phyloP scores from a whole-genome alignment of 2,113 vertebrate genomes.

The Chloebia gouldiae region DNA sequence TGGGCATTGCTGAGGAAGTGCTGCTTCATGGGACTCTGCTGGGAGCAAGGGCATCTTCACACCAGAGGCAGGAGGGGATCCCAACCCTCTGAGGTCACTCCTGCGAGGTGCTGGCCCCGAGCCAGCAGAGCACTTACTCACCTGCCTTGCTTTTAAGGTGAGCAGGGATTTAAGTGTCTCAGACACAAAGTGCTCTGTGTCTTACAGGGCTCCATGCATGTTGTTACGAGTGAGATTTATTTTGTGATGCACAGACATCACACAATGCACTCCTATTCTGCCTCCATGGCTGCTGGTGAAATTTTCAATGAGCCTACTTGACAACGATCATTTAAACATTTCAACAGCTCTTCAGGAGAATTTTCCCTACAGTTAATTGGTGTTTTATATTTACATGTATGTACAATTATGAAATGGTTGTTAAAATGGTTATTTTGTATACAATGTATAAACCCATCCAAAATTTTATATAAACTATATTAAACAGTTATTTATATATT shows the following conservation, averaged over 20 bases:
- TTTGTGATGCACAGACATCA: not conserved
- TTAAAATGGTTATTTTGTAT: not conserved
- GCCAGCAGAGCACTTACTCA: conserved; percentile 40
- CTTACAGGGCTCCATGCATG: not conserved
- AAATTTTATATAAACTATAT: not conserved
- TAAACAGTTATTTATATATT: not conserved
- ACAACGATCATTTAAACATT: not conserved
- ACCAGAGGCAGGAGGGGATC: not conserved
- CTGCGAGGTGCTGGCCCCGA: not conserved
- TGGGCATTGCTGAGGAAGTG: not conserved
- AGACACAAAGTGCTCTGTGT: not conserved
- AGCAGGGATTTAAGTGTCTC: not conserved
- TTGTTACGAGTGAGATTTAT: not conserved
- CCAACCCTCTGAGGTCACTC: not conserved
- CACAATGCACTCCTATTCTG: not conserved
- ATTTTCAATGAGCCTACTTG: not conserved
- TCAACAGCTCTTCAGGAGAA: not conserved
- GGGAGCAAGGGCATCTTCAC: not conserved
- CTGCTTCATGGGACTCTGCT: not conserved
- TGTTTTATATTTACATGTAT: not conserved
- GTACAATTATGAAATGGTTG: not conserved
- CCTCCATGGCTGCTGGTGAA: not conserved
- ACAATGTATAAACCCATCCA: not conserved
- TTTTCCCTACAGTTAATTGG: not conserved
- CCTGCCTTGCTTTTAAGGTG: conserved; percentile 13